These are phyloP conservation scores for Botia almorhae DNA, from an alignment of 2,797 vertebrate species.

Conservation along the genomic window DNA sequence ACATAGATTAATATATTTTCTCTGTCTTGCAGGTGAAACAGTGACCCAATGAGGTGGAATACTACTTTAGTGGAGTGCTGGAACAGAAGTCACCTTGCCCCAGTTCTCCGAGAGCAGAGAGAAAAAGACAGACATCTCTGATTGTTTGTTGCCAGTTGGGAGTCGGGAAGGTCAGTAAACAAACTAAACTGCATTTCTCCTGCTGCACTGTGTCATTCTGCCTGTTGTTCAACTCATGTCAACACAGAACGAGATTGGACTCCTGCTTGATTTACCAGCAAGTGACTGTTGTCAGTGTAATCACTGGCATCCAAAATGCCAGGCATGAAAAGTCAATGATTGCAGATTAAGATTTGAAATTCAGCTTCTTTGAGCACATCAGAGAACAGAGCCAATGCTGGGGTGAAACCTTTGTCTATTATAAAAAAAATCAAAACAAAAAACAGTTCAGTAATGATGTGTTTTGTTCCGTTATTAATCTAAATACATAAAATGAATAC, in stretches of 20 bases:
- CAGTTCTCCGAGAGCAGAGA: conserved; percentile 65
- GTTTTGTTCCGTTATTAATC: too few species aligned
- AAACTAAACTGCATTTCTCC: conserved; percentile 51
- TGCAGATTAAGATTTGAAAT: conserved; percentile 11
- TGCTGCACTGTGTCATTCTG: conserved; percentile 42
- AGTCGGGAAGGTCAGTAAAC: conserved; percentile 76
- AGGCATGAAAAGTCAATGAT: conserved; percentile 6
- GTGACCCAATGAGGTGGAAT: conserved; percentile 73
- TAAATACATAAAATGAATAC: too few species aligned
- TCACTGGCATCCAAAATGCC: conserved; percentile 5
- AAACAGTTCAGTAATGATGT: too few species aligned
- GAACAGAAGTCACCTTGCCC: conserved; percentile 67
- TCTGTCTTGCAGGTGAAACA: conserved; percentile 71
- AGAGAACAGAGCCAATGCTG: not conserved
- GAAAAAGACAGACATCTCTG: conserved; percentile 62
- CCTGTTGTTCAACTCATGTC: conserved; percentile 24
- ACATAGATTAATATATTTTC: conserved; percentile 35
- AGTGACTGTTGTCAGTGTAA: conserved; percentile 40
- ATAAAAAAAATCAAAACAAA: too few species aligned
- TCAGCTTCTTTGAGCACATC: conserved; percentile 1
- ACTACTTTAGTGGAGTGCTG: conserved; percentile 64
- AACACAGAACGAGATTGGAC: conserved; percentile 19
- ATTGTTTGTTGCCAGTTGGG: conserved; percentile 71
- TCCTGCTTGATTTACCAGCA: conserved; percentile 39
- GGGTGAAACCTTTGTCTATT: not conserved